A percentile compares a stretch with the other conserved stretches of the same genome.
These are phyloP conservation scores for Phaethon lepturus DNA, from an alignment of 2,113 vertebrate species.

Conservation along the genomic window DNA sequence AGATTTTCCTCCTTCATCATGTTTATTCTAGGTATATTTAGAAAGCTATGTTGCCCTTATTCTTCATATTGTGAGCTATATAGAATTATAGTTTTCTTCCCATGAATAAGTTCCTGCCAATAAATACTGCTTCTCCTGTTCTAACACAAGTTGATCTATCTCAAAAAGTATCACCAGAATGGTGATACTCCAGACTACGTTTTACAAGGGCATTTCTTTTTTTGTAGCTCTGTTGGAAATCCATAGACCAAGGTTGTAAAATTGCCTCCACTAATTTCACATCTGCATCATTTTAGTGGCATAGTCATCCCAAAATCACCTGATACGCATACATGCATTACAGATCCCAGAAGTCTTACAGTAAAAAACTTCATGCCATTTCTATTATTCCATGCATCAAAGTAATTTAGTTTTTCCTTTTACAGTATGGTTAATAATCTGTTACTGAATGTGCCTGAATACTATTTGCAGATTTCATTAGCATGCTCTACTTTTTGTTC, in stretches of 20 bases:
- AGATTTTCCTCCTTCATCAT: not conserved
- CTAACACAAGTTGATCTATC: not conserved
- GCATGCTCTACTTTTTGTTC: slow-evolving; percentile 30
- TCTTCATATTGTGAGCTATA: not conserved
- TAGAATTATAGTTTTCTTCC: not conserved
- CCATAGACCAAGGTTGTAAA: not conserved
- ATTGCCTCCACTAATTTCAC: not conserved
- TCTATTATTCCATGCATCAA: not conserved
- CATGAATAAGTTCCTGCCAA: not conserved
- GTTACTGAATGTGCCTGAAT: not conserved
- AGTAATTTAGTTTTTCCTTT: not conserved
- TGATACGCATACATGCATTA: not conserved
- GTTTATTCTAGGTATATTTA: not conserved
- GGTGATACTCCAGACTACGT: not conserved
- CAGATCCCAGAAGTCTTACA: not conserved
- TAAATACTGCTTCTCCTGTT: not conserved
- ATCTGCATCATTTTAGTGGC: not conserved
- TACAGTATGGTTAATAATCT: not conserved
- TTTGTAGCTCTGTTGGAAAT: not conserved
- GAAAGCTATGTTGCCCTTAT: not conserved
- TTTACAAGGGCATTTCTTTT: not conserved
- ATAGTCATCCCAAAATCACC: not conserved
- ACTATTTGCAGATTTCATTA: slow-evolving; percentile 38
- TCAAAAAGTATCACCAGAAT: not conserved
- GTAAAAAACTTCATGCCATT: not conserved